Percentiles rank a stretch among this genome's conserved stretches.
These are phyloP conservation scores for Cygnus buccinator DNA, from an alignment of 2,113 vertebrate genomes.

Conservation along the genomic window DNA sequence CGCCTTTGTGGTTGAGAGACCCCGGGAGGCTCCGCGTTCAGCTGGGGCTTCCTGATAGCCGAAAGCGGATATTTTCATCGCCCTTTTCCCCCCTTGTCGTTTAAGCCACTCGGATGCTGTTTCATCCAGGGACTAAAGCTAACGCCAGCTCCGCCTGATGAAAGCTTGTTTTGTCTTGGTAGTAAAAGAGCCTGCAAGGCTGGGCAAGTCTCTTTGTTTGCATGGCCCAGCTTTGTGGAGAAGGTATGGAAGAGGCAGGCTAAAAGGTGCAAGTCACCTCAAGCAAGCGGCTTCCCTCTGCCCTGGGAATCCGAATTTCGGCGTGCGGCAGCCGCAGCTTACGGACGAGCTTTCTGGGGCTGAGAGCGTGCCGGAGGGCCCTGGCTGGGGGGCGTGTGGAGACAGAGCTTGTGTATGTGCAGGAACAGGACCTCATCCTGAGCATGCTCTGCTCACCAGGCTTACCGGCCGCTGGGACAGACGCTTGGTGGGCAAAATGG, in stretches of 20 bases:
- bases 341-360: not conserved
- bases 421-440: not conserved
- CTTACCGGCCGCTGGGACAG: not conserved
- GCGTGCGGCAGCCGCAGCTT: not conserved
- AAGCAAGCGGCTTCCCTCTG: accelerated
- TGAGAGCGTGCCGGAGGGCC: accelerated
- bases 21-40: not conserved
- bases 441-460: not conserved
- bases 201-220: not conserved
- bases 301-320: not conserved
- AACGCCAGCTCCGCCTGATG: accelerated
- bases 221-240: not conserved
- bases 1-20: not conserved
- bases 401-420: accelerated
- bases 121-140: not conserved
- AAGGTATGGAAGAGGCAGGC: not conserved
- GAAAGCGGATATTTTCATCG: not conserved
- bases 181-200: not conserved
- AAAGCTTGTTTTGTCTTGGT: not conserved
- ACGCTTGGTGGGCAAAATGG: accelerated
- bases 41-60: not conserved
- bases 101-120: not conserved
- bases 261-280: not conserved
- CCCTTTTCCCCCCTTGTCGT: not conserved
- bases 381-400: accelerated